These are phyloP conservation scores for Lathronympha strigana DNA, from an alignment of 2,888 invertebrate genomes.

Conservation along the genomic window DNA sequence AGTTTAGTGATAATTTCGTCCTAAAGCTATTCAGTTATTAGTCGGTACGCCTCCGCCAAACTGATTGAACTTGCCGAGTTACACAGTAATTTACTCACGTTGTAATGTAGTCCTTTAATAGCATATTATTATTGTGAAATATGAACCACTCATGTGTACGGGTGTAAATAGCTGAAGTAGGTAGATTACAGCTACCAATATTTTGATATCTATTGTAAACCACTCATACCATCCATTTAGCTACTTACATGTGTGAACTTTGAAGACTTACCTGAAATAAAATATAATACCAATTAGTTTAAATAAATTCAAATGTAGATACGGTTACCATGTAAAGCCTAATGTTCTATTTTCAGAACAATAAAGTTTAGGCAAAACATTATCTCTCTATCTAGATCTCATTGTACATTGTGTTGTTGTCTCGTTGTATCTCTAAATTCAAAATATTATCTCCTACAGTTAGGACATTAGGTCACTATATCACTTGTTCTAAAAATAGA, in stretches of 20 bases:
- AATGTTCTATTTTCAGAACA: no score
- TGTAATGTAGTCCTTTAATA: neutral
- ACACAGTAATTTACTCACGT: neutral
- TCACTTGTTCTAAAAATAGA: no score
- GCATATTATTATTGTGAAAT: neutral
- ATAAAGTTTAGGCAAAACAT: no score
- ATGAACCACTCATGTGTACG: neutral
- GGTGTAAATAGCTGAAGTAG: neutral
- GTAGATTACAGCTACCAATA: neutral
- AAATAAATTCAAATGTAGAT: no score
- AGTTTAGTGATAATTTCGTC: neutral
- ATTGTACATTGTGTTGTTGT: no score
- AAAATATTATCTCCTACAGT: no score
- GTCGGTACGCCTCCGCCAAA: neutral
- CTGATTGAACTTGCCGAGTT: neutral
- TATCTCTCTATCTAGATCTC: no score
- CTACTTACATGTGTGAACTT: neutral
- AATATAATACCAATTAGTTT: neutral
- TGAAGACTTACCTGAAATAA: conserved; percentile 14
- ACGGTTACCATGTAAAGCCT: no score
- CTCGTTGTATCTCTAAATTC: no score
- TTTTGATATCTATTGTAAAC: neutral
- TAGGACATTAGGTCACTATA: no score
- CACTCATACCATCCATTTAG: neutral
- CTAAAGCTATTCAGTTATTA: conserved; percentile 14